Evolutionary conservation across 2,113 vertebrate genomes (phyloP), one percentile per base, ranked within the genome.

Genomic region (Planiliza haematocheilus): DNA sequence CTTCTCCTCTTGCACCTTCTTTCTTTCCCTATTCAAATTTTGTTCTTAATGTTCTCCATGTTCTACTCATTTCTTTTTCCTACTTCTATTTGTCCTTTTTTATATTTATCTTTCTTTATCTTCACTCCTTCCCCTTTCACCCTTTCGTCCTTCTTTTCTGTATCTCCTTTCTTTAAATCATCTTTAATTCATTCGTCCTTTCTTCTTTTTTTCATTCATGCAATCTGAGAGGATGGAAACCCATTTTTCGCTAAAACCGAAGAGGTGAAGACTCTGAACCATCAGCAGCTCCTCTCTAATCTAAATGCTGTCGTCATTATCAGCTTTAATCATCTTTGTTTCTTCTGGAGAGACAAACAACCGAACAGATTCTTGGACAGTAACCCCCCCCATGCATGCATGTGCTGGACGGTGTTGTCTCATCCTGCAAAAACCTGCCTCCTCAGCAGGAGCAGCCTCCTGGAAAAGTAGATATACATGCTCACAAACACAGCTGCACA

Each of bases 381-480:
- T 53, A 14, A n/a, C n/a, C n/a, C n/a, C n/a, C n/a, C 56, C 70
- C 41, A 67, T 77, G 80, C 8, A 20, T 37, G 18, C 10, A 8
- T 66, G 53, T 62, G 60, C 64, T 75, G 70, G 61, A 30, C 24
- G n/a, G n/a, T n/a, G n/a, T n/a, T n/a, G n/a, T n/a, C n/a, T n/a
- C n/a, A n/a, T n/a, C n/a, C n/a, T n/a, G n/a, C n/a, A n/a, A 67
- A 75, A 72, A 83, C 42, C 8, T 73, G 83, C 78, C 50, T 59
- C 18, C 72, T 89, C 85, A 84, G 88, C 88, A 82, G 12, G 9
- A 70, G 66, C 78, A 10, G 79, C 57, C 41, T 78, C 61, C 56
- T 34, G 13, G 30, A 70, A 72, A 67, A 66, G 66, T 48, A 73
- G 45, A 84, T 59, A 43, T 46, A 42, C 55, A 66, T 58, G 10